These are phyloP conservation scores for Euglossa dilemma DNA, from an alignment of 1,140 invertebrate species.

Conservation along the genomic window DNA sequence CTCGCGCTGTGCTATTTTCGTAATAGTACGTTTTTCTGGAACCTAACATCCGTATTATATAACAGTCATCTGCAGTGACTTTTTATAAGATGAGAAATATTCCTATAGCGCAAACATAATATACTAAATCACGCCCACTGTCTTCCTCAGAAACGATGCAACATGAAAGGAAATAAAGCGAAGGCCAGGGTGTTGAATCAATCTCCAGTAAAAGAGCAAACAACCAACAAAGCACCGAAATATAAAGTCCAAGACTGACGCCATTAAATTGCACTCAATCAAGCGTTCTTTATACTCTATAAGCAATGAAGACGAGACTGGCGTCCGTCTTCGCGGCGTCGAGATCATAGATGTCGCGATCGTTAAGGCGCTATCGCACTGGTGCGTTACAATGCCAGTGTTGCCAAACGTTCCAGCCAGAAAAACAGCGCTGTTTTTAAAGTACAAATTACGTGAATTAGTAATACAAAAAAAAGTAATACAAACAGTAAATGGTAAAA, in stretches of 20 bases:
- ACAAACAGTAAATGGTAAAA: neutral
- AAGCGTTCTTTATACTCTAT: neutral
- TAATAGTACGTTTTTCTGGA: too few relatives aligned
- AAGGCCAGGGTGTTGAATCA: neutral
- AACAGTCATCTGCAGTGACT: too few relatives aligned
- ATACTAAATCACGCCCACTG: too few relatives aligned
- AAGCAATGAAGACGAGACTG: too few relatives aligned
- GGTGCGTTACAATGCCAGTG: neutral
- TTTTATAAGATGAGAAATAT: too few relatives aligned
- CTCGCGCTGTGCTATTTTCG: too few relatives aligned
- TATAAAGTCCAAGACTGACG: neutral
- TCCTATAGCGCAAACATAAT: too few relatives aligned
- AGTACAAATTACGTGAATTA: too few relatives aligned
- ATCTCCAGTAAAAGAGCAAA: neutral
- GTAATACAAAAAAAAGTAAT: too few relatives aligned
- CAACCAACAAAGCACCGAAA: neutral
- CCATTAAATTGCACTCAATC: slow-evolving; percentile 23
- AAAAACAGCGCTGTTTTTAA: neutral
- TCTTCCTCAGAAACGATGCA: too few relatives aligned
- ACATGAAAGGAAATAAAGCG: neutral
- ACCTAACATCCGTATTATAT: too few relatives aligned
- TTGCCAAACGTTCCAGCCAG: neutral
- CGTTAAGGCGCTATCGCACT: neutral
- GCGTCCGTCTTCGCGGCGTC: neutral
- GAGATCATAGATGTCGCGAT: neutral